Evolutionary conservation across 2,113 vertebrate genomes (phyloP), one percentile per base, ranked within the genome.

Genomic region (Fulica atra): DNA sequence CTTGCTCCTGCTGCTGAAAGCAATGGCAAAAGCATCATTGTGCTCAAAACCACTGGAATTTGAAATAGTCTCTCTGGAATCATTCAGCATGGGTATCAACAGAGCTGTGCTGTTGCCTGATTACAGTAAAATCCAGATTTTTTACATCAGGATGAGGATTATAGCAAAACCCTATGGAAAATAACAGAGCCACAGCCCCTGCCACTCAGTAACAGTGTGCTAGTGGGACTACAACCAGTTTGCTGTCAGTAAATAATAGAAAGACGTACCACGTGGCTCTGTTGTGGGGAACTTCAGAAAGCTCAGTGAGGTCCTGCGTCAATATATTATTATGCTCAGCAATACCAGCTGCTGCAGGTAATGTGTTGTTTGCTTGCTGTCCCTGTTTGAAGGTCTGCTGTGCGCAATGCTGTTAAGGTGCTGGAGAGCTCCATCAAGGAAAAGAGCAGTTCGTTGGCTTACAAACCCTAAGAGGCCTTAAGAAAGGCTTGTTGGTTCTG

Each of bases 281-380:
- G 46, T 71, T 91, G 74, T 61, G 38, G 50, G 79, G 63, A 95
- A 89, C 56, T 44, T 56, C 80, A 73, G 74, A 69, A 90, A 95
- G 60, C 57, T 95, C 91, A 78, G 71, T 68, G 84, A 95, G 72
- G 65, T 86, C 89, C 86, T 96, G 60, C 14, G 2, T 96, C 92
- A 92, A 66, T 74, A 66, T 68, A 56, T 93, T 86, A 76, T 88
- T 95, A 88, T 88, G 36, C 68, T 81, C 88, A 85, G 80, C 69
- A 76, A 19, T 46, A 63, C 56, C 9, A 26, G 88, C 59, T 90
- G 53, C 54, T 82, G 79, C 78, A 77, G 74, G 63, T 89, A 70
- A 36, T 31, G 10, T 0, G 4, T 56, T 78, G 48, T 57, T 88
- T 91, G 24, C 77, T 91, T 81, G 29, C 64, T 82, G 73, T 70